A percentile compares a stretch with the other conserved stretches of the same genome.
phyloP scores from a whole-genome alignment of 2,797 vertebrate species.

The Morelia viridis region DNA sequence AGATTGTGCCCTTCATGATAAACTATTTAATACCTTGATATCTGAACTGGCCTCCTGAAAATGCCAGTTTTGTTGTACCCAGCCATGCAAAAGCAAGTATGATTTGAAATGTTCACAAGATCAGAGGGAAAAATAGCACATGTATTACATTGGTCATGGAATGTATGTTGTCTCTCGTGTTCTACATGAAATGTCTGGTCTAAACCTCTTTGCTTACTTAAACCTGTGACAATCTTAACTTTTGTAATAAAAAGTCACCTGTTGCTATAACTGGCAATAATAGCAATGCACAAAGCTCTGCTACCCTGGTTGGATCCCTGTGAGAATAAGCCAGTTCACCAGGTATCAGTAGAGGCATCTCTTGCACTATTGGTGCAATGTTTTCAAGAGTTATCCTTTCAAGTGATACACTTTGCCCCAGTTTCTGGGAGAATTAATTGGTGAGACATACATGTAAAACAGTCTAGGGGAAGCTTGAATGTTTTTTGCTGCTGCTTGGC shows the following conservation, averaged over 20 bases:
- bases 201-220: neutral
- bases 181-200: neutral
- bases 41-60: neutral
- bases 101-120: neutral
- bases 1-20: neutral
- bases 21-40: neutral
- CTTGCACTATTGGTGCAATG: neutral
- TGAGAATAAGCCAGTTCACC: neutral
- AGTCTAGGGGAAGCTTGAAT: neutral
- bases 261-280: neutral
- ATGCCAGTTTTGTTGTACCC: neutral
- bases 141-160: too few species aligned
- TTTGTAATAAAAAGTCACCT: neutral
- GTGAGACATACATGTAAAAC: neutral
- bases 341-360: neutral
- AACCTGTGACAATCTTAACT: neutral
- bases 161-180: neutral
- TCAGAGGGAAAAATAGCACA: too few species aligned
- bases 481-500: neutral
- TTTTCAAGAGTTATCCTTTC: neutral
- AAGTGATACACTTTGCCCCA: neutral
- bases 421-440: neutral
- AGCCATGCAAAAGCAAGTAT: neutral
- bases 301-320: neutral
- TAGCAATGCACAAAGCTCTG: neutral